Evolutionary conservation across 2,888 invertebrate species (phyloP).

Genomic region (Watsonalla binaria): DNA sequence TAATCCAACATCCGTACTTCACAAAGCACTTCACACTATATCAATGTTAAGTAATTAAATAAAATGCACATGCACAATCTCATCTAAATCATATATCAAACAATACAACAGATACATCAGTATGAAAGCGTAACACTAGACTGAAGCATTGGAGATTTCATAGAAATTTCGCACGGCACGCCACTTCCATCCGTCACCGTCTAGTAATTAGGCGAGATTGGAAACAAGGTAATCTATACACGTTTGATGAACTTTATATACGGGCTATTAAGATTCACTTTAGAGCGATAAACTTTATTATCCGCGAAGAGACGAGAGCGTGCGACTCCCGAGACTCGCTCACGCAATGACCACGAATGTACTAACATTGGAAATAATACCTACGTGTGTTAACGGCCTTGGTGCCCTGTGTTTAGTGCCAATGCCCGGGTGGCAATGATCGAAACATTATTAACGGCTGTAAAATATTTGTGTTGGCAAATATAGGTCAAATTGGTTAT

Average conservation of each 20-base stretch:
- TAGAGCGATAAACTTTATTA: slow-evolving; percentile 9
- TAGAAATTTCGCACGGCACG: slow-evolving; percentile 66
- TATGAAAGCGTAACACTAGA: slow-evolving; percentile 36
- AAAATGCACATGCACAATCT: slow-evolving; percentile 11
- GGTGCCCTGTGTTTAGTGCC: slow-evolving; percentile 41
- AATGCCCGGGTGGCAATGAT: slow-evolving; percentile 54
- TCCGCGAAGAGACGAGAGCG: slow-evolving; percentile 33
- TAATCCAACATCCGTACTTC: background rate
- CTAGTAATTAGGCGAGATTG: slow-evolving; percentile 53
- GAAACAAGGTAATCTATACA: slow-evolving; percentile 22
- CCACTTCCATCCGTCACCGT: slow-evolving; percentile 60
- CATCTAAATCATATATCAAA: slow-evolving; percentile 15
- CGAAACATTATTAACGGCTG: slow-evolving; percentile 25
- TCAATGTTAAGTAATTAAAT: background rate
- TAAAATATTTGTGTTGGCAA: slow-evolving; percentile 29
- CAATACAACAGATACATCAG: slow-evolving; percentile 15
- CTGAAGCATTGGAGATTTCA: slow-evolving; percentile 54
- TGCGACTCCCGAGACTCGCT: slow-evolving; percentile 49
- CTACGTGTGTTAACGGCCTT: slow-evolving; percentile 28
- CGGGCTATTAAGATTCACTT: slow-evolving; percentile 17
- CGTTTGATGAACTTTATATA: slow-evolving; percentile 22
- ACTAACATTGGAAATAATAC: slow-evolving; percentile 44
- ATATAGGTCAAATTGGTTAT: slow-evolving; percentile 26
- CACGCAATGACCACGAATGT: slow-evolving; percentile 57
- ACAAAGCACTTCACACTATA: background rate